Percentiles rank a stretch among this genome's conserved stretches.
Conservation (phyloP, 35 echinoderm and acorn worm species). For the Lytechinus pictus region DNA sequence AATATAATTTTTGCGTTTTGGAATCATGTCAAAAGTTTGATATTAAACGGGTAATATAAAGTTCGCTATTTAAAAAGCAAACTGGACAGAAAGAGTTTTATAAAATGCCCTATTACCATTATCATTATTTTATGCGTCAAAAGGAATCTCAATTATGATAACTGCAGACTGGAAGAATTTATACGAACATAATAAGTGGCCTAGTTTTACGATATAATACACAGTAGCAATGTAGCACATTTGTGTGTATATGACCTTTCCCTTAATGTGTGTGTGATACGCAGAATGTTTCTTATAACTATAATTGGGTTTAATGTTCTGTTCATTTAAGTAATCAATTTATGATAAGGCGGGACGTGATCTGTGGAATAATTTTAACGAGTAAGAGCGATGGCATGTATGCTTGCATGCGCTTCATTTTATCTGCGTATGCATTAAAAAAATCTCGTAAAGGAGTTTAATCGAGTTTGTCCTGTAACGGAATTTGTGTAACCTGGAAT, state of each 20-base stretch:
- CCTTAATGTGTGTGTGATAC: background rate
- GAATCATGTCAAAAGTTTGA: no score
- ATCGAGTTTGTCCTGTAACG: background rate
- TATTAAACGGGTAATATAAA: no score
- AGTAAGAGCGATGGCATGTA: background rate
- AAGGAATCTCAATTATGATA: no score
- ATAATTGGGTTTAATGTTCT: constrained; percentile 39
- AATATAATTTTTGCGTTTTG: no score
- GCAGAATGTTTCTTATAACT: background rate
- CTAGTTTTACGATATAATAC: background rate
- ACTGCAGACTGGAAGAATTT: no score
- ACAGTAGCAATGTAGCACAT: background rate
- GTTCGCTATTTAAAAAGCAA: no score
- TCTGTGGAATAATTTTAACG: background rate
- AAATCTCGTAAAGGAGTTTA: background rate
- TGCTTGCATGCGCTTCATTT: background rate
- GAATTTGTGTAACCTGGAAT: background rate
- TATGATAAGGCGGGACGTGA: background rate
- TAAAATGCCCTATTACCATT: no score
- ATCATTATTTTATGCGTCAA: no score
- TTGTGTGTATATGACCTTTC: constrained; percentile 18
- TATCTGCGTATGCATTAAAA: background rate
- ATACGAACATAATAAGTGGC: no score
- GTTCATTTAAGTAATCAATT: constrained; percentile 38
- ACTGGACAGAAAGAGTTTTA: no score